Evolutionary conservation across 1,140 invertebrate genomes (phyloP).

Genomic region (Helicorthomorpha holstii): DNA sequence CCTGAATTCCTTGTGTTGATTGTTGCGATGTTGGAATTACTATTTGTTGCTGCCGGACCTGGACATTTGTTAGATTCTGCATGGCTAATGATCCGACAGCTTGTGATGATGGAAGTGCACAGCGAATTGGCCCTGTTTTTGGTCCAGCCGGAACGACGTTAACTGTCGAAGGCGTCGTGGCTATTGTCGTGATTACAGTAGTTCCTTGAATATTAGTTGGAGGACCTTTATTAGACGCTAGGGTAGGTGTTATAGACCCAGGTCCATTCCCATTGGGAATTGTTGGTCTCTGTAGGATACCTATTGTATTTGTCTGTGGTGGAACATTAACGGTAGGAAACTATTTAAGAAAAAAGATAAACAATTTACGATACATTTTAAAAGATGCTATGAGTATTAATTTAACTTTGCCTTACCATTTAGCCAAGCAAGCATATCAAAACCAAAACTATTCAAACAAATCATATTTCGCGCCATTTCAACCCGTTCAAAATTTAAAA

Average conservation of each 20-base stretch:
- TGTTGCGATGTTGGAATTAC: constrained; percentile 12
- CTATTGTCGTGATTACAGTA: neutral
- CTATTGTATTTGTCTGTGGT: constrained; percentile 24
- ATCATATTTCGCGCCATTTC: no score
- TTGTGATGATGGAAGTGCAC: neutral
- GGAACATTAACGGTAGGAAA: neutral
- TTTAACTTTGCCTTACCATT: no score
- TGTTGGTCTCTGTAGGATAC: constrained; percentile 16
- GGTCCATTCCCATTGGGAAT: constrained; percentile 35
- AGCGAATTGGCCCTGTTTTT: neutral
- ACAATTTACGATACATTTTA: no score
- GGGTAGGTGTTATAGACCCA: neutral
- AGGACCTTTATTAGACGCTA: neutral
- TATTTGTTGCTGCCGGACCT: constrained; percentile 22
- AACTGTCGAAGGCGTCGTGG: neutral
- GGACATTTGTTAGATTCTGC: constrained; percentile 22
- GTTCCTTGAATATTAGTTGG: neutral
- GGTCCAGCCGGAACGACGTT: neutral
- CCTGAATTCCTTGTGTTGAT: constrained; percentile 5
- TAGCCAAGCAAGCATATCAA: no score
- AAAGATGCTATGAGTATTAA: no score
- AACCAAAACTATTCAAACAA: no score
- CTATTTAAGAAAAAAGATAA: neutral
- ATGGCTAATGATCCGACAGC: constrained; percentile 16
- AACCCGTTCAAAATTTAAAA: no score